These are phyloP conservation scores for Apeltes quadracus DNA, from an alignment of 2,113 vertebrate genomes.

Conservation along the genomic window DNA sequence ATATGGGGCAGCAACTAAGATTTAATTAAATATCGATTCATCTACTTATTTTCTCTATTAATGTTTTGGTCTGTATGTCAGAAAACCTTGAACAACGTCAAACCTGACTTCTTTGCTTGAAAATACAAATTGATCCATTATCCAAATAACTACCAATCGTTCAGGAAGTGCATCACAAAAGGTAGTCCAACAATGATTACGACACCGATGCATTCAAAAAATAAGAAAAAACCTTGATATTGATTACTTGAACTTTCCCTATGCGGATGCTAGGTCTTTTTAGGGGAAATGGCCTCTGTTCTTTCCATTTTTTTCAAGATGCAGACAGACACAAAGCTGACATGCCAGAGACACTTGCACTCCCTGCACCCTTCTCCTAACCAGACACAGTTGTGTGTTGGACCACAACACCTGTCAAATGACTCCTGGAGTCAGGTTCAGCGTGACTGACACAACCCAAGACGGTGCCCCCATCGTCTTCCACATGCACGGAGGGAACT, in stretches of 20 bases:
- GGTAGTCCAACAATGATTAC: not conserved
- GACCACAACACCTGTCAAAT: constrained; percentile 64
- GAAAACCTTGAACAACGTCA: not conserved
- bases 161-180: not conserved
- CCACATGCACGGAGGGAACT: constrained; percentile 21
- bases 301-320: constrained; percentile 49
- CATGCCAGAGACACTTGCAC: constrained; percentile 67
- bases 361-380: constrained; percentile 58
- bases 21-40: not conserved
- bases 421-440: constrained; percentile 67
- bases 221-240: not conserved
- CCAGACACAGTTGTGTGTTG: constrained; percentile 70
- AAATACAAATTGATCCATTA: not conserved
- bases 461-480: constrained; percentile 54
- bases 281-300: constrained; percentile 18
- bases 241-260: not conserved
- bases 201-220: not conserved
- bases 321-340: constrained; percentile 74
- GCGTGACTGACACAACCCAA: constrained; percentile 42
- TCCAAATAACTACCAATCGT: not conserved
- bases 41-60: not conserved
- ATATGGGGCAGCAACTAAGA: not conserved
- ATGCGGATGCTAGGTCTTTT: constrained; percentile 5
- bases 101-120: not conserved
- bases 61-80: not conserved